Evolutionary conservation across 2,113 vertebrate species (phyloP), one percentile per base, ranked within the genome.

Genomic region (Abramis brama): DNA sequence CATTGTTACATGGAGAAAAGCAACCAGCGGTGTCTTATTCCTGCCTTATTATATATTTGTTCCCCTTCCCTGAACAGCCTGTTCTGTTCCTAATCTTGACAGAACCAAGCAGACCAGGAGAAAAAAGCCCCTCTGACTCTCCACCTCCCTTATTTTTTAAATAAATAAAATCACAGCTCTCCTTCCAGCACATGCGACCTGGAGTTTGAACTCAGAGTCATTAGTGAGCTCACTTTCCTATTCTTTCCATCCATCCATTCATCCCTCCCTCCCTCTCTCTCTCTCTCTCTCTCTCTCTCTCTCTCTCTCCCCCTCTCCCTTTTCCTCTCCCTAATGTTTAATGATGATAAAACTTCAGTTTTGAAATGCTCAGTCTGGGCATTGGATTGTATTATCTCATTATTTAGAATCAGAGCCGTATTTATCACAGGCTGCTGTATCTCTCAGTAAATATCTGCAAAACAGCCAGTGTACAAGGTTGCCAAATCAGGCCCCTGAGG

Each of bases 51-150:
- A 33, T 33, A 33, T 33, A 33, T 33, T 33, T 33, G 30, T 33
- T 33, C 5, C 50, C 15, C 52, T 55, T 55, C 17, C 15, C 87
- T 89, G 91, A 91, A 94, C 93, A 94, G 94, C 90, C 94, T 94
- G 93, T 93, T 91, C 91, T 83, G 90, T 87, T 62, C 86, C 88
- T 93, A 92, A 94, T 93, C 93, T 91, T 93, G 27, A 27, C 27
- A 94, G 91, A 85, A 94, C 87, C 88, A 84, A 92, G 87, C 87
- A 91, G 91, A 91, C 89, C 89, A 91, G 90, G 90, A 92, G 70
- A 86, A 87, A 91, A 92, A 83, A 45, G 30, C 75, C 39, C 39
- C 81, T 25, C 50, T 80, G 60, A 84, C 80, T 76, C 71, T 13
- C 74, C 11, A 0, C 5, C 36, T 5, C 36, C 78, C 64, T 33